Conservation (phyloP, 2,888 invertebrate genomes). For the Leptogaster cylindrica region DNA sequence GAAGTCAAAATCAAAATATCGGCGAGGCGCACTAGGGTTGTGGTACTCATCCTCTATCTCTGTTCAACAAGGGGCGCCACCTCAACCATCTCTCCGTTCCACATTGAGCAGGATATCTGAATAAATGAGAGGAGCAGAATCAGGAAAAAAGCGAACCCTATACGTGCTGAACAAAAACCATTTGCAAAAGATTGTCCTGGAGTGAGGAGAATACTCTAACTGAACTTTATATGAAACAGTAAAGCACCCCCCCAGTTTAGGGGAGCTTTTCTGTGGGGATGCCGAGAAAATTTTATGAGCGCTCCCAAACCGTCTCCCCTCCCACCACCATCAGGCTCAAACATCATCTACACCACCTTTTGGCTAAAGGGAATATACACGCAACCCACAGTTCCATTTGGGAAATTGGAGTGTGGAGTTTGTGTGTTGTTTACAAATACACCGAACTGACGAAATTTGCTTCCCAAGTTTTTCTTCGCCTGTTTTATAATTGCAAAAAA, state of each 20-base stretch:
- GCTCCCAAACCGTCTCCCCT: slow-evolving; percentile 33
- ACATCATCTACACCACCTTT: slow-evolving; percentile 43
- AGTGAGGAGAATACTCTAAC: background rate
- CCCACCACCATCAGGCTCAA: too few relatives aligned
- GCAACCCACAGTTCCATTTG: slow-evolving; percentile 45
- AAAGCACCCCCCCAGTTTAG: too few relatives aligned
- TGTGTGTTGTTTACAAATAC: slow-evolving; percentile 43
- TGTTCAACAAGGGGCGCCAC: slow-evolving; percentile 7
- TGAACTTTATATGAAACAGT: slow-evolving; percentile 3
- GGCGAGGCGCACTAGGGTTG: slow-evolving; percentile 31
- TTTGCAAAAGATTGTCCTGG: background rate
- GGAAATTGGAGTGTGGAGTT: slow-evolving; percentile 45
- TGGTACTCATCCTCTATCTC: slow-evolving; percentile 26
- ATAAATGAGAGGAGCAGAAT: slow-evolving; percentile 32
- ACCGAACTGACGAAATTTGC: slow-evolving; percentile 29
- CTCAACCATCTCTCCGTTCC: background rate
- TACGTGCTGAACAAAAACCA: slow-evolving; percentile 27
- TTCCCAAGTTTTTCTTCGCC: slow-evolving; percentile 33
- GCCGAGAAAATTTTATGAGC: slow-evolving; percentile 28
- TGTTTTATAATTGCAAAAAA: too few relatives aligned
- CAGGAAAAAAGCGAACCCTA: slow-evolving; percentile 29
- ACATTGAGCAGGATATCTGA: slow-evolving; percentile 9
- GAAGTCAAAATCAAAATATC: slow-evolving; percentile 31
- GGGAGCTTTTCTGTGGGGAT: slow-evolving; percentile 28
- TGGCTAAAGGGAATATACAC: slow-evolving; percentile 39